Percentiles rank a stretch among this genome's conserved stretches.
Evolutionary conservation across 1,140 invertebrate genomes (phyloP).

Genomic region (Mylabris phalerata): DNA sequence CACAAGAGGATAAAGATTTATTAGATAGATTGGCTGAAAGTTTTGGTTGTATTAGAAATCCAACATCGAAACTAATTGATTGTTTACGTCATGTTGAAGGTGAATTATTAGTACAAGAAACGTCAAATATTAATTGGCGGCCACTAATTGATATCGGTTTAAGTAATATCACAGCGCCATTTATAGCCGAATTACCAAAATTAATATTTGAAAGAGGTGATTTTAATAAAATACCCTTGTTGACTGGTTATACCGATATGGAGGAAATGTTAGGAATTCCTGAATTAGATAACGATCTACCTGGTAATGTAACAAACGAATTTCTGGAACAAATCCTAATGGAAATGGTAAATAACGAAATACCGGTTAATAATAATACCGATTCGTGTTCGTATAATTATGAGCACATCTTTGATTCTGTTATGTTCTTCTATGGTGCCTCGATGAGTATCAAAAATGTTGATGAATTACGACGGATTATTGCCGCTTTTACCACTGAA

Average conservation of each 20-base stretch:
- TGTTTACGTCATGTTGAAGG: slow-evolving; percentile 57
- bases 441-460: slow-evolving; percentile 48
- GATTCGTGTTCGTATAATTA: slow-evolving; percentile 60
- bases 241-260: slow-evolving; percentile 70
- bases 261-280: slow-evolving; percentile 61
- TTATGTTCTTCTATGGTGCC: slow-evolving; percentile 66
- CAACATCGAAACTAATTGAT: slow-evolving; percentile 55
- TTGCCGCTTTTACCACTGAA: slow-evolving; percentile 63
- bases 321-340: slow-evolving; percentile 53
- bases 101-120: slow-evolving; percentile 52
- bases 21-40: slow-evolving; percentile 48
- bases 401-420: slow-evolving; percentile 62
- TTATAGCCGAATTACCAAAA: slow-evolving; percentile 58
- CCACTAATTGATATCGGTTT: slow-evolving; percentile 65
- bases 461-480: slow-evolving; percentile 50
- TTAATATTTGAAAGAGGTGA: slow-evolving; percentile 52
- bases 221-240: slow-evolving; percentile 57
- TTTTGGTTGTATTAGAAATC: slow-evolving; percentile 59
- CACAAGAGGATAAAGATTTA: slow-evolving; percentile 46
- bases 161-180: slow-evolving; percentile 56
- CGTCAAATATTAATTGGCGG: slow-evolving; percentile 63
- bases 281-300: slow-evolving; percentile 48
- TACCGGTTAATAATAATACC: slow-evolving; percentile 47
- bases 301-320: slow-evolving; percentile 47
- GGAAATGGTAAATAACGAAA: slow-evolving; percentile 53